Conservation (phyloP, 35 echinoderm and acorn worm species). For the Chiridota heheva region DNA sequence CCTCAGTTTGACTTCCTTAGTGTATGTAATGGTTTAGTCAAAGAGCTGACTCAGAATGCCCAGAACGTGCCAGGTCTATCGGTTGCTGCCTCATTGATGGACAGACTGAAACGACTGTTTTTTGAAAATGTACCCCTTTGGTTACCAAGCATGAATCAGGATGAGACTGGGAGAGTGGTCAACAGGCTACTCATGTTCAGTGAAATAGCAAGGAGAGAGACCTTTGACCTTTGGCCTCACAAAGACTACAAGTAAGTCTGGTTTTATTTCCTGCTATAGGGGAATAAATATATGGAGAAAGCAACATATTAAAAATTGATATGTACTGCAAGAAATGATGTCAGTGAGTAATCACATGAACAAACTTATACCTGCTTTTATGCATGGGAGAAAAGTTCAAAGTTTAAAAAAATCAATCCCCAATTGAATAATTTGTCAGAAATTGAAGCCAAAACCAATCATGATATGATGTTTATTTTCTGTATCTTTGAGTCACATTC, state of each 20-base stretch:
- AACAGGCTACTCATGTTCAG: conserved; percentile 94
- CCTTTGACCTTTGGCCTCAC: conserved; percentile 91
- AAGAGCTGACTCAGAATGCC: conserved; percentile 60
- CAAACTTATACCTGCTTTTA: neutral
- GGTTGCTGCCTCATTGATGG: conserved; percentile 80
- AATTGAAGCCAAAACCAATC: no score
- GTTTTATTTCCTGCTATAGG: neutral
- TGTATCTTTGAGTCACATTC: no score
- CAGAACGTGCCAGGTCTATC: conserved; percentile 76
- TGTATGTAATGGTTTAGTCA: conserved; percentile 64
- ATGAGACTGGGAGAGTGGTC: conserved; percentile 37
- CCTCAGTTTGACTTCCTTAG: conserved; percentile 71
- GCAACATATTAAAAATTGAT: neutral
- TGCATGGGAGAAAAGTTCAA: no score
- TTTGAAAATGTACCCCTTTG: conserved; percentile 54
- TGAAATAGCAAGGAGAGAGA: conserved; percentile 85
- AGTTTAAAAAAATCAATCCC: no score
- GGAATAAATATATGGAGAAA: neutral
- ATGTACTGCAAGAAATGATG: neutral
- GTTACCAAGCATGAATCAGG: conserved; percentile 50
- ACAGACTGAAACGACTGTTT: conserved; percentile 75
- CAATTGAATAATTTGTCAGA: no score
- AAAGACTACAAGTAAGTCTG: conserved; percentile 95
- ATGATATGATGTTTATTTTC: no score
- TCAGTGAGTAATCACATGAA: neutral